phyloP scores from a whole-genome alignment of 2,113 vertebrate species.

The Phalacrocorax carbo region DNA sequence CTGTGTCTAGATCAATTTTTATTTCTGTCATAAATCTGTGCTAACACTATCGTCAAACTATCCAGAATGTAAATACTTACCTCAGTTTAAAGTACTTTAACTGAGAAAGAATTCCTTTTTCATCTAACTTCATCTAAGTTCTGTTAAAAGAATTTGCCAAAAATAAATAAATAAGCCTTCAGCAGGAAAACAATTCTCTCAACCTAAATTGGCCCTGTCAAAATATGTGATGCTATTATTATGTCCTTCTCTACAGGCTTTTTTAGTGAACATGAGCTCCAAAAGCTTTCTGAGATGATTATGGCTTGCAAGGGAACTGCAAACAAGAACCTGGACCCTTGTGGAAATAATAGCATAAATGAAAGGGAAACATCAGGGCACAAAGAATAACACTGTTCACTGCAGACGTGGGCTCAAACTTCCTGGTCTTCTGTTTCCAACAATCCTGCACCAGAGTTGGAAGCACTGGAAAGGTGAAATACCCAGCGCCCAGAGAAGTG shows the following conservation, averaged over 20 bases:
- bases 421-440: not conserved
- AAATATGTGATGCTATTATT: slow-evolving; percentile 24
- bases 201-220: slow-evolving; percentile 14
- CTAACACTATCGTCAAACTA: not conserved
- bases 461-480: not conserved
- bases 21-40: not conserved
- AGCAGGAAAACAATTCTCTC: slow-evolving; percentile 16
- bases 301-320: slow-evolving; percentile 5
- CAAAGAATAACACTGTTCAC: not conserved
- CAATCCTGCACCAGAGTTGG: not conserved
- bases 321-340: slow-evolving; percentile 8
- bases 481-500: not conserved
- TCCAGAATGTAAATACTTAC: not conserved
- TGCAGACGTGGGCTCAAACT: not conserved
- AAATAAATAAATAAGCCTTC: not conserved
- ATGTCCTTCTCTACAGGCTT: not conserved
- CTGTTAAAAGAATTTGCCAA: not conserved
- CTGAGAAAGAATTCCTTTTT: not conserved
- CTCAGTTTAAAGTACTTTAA: not conserved
- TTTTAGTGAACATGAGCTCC: not conserved
- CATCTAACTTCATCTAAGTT: not conserved
- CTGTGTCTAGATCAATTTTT: not conserved
- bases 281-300: slow-evolving; percentile 40
- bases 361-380: slow-evolving; percentile 1
- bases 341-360: slow-evolving; percentile 21